Base-by-base conservation (phyloP, 2,888 invertebrate genomes). In the Lepeophtheirus nordmannii region DNA sequence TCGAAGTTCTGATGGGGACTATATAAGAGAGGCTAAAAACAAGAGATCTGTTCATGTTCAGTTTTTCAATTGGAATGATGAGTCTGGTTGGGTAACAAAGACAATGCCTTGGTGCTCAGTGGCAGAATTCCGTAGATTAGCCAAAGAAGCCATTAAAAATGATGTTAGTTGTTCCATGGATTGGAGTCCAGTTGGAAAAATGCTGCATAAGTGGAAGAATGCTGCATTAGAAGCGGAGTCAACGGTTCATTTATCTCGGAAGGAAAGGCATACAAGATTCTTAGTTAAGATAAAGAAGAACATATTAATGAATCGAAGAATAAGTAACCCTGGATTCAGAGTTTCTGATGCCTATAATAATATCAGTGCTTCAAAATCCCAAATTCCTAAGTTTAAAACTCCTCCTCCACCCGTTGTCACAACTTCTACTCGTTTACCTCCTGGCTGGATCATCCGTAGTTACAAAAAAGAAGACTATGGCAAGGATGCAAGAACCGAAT, bases 41-140 rank as follows among this genome's bases (percentile, higher is more conserved):
- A 37, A 56, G 53, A 14, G 2, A n/a, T 61, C 61, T 11, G 57
- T n/a, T 37, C 41, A 59, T 30, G 66, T 58, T 46, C 65, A 65
- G 23, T 65, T 65, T 37, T 66, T 66, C 23, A 58, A 58, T 60
- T 66, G 66, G 66, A 66, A 66, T 37, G 58, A 66, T 41, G 66
- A 66, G 46, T 60, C 60, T 11, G 66, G 66, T 60, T 66, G 66
- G 66, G 58, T 66, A 14, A 17, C 39, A 23, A 60, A 22, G 17
- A 22, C 37, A 10, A n/a, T 66, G n/a, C 60, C 59, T 10, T 66
- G 58, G 46, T 23, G 40, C 12, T 37, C 58, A 9, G 9, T 66
- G 20, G 60, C 58, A 10, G 41, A 37, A 40, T 66, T 46, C 40
- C 58, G 58, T 12, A 12, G 41, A 10, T 37, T 39, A 10, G 66